Base-by-base conservation (phyloP, 2,888 invertebrate genomes). In the Capitulum mitella region DNA sequence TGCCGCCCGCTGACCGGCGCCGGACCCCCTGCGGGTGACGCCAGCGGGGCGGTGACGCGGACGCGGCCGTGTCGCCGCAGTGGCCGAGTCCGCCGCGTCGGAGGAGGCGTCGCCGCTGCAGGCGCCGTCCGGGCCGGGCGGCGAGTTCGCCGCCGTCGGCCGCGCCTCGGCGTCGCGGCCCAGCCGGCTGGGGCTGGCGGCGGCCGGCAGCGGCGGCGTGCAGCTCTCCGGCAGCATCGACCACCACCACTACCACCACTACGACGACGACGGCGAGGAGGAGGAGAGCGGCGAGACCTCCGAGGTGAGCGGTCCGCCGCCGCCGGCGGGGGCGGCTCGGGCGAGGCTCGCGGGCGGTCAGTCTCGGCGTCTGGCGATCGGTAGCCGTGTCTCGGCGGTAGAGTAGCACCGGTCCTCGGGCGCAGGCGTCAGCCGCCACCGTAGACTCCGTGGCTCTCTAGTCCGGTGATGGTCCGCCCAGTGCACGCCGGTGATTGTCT, bases 201-300 rank as follows among this genome's bases (percentile, higher is more conserved):
- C 37, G 37, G 64, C 8, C 37, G 19, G 70, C 70, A 26, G 70
- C 12, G 40, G 70, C 40, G 37, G 40, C 10, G 5, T 70, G 10
- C 70, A 40, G 40, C 26, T 70, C 34, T 19, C 40, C 3, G 70
- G 70, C 40, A 70, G 70, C 10, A 70, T 70, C 26, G 70, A 70
- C 37, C 40, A 40, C 37, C 70, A 70, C 40, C 70, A 64, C 64
- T 64, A 70, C 40, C 40, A 70, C 40, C 70, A 70, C 70, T 40
- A 70, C 40, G 37, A 40, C 5, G 70, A 43, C 6, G 43, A 43
- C 43, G 43, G 43, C 43, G 43, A 12, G 6, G 43, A 43, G 43
- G 43, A 12, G 6, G 43, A 43, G 43, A 12, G 12, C 43, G 43
- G 12, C 6, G 5, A 43, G 6, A 12, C 5, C 6, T 43, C 5